Evolutionary conservation across 2,113 vertebrate species (phyloP).

Genomic region (Phyllostomus hastatus): DNA sequence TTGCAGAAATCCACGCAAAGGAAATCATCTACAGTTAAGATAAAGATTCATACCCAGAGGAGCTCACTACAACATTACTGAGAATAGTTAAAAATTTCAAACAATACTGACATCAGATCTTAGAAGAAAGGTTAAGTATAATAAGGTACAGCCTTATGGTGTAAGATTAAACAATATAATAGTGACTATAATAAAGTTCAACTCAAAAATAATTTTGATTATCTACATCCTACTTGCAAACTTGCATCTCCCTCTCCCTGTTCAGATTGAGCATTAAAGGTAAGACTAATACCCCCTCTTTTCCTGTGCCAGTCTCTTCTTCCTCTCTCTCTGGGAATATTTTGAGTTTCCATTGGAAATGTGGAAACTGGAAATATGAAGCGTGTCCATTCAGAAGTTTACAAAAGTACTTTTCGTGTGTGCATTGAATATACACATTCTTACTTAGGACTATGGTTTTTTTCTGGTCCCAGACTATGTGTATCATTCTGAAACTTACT

Average conservation of each 20-base stretch:
- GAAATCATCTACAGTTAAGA: neutral
- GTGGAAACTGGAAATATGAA: neutral
- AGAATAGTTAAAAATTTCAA: neutral
- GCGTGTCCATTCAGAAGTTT: neutral
- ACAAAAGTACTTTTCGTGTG: neutral
- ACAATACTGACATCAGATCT: neutral
- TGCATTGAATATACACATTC: neutral
- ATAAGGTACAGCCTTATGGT: neutral
- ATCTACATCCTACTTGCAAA: neutral
- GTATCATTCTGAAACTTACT: neutral
- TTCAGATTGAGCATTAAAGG: neutral
- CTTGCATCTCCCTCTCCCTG: neutral
- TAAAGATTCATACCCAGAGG: neutral
- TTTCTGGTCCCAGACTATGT: neutral
- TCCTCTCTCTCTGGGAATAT: neutral
- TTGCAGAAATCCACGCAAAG: neutral
- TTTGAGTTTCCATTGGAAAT: neutral
- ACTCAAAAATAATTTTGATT: slow-evolving; percentile 6
- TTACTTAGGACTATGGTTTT: neutral
- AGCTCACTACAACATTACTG: neutral
- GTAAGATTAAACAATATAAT: neutral
- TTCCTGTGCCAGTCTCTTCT: neutral
- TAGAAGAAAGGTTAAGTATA: neutral
- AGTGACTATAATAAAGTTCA: neutral
- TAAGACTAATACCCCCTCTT: neutral